Evolutionary conservation across 2,888 invertebrate genomes (phyloP).

Genomic region (Adelphocoris suturalis): DNA sequence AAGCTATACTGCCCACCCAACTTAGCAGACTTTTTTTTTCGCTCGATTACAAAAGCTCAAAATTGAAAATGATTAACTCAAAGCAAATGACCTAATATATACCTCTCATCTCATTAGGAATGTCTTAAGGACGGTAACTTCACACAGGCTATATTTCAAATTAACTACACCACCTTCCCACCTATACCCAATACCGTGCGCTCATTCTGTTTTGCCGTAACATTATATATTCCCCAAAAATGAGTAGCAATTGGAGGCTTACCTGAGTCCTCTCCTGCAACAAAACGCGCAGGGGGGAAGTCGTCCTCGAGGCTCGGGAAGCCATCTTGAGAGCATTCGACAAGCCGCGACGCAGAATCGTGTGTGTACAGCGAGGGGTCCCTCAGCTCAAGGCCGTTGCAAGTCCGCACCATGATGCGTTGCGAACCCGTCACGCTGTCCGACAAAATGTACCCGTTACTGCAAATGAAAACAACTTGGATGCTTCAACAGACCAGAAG

Average conservation of each 20-base stretch:
- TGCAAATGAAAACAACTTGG: constrained; percentile 23
- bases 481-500: neutral
- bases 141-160: too few species aligned
- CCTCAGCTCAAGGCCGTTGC: constrained; percentile 87
- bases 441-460: constrained; percentile 66
- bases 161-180: too few species aligned
- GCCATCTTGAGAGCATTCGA: constrained; percentile 79
- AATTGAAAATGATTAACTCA: too few species aligned
- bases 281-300: constrained; percentile 64
- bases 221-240: too few species aligned
- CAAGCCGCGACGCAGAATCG: constrained; percentile 79
- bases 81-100: too few species aligned
- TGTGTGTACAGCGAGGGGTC: constrained; percentile 80
- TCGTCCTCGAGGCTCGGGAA: constrained; percentile 78
- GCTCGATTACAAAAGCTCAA: too few species aligned
- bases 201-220: too few species aligned
- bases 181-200: too few species aligned
- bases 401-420: constrained; percentile 87
- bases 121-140: too few species aligned
- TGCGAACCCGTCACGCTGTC: constrained; percentile 78
- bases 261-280: constrained; percentile 55
- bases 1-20: too few species aligned
- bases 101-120: too few species aligned
- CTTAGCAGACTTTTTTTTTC: too few species aligned
- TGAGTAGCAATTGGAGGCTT: neutral